phyloP scores from a whole-genome alignment of 2,797 vertebrate genomes.

The Characodon lateralis region DNA sequence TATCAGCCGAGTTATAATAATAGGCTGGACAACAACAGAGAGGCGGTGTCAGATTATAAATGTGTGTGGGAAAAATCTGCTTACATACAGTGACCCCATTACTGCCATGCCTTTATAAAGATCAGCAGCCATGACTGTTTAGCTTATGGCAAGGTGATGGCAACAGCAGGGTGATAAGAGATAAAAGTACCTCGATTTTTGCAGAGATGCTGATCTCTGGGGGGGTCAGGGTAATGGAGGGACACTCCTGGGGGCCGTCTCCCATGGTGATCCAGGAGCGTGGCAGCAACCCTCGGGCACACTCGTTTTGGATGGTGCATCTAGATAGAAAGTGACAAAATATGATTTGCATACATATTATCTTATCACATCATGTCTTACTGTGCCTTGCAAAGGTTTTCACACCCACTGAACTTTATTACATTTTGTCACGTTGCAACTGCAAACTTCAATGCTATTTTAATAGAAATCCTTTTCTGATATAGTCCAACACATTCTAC shows the following conservation, averaged over 20 bases:
- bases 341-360: neutral
- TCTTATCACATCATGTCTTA: slow-evolving; percentile 3
- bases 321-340: slow-evolving; percentile 65
- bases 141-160: slow-evolving; percentile 15
- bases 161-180: slow-evolving; percentile 5
- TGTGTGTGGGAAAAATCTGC: slow-evolving; percentile 21
- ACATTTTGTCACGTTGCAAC: neutral
- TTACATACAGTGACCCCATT: slow-evolving; percentile 58
- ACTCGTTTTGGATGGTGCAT: slow-evolving; percentile 90
- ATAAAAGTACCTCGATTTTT: slow-evolving; percentile 81
- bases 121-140: slow-evolving; percentile 16
- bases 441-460: neutral
- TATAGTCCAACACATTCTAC: neutral
- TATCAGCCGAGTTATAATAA: slow-evolving; percentile 45
- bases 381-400: neutral
- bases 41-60: slow-evolving; percentile 43
- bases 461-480: neutral
- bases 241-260: slow-evolving; percentile 87
- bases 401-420: neutral
- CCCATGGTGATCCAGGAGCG: slow-evolving; percentile 89
- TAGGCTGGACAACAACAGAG: slow-evolving; percentile 37
- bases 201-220: slow-evolving; percentile 85
- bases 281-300: slow-evolving; percentile 75
- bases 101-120: slow-evolving; percentile 23
- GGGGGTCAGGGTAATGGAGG: slow-evolving; percentile 89